Evolutionary conservation across 2,888 invertebrate species (phyloP).

Genomic region (Lysandra bellargus): DNA sequence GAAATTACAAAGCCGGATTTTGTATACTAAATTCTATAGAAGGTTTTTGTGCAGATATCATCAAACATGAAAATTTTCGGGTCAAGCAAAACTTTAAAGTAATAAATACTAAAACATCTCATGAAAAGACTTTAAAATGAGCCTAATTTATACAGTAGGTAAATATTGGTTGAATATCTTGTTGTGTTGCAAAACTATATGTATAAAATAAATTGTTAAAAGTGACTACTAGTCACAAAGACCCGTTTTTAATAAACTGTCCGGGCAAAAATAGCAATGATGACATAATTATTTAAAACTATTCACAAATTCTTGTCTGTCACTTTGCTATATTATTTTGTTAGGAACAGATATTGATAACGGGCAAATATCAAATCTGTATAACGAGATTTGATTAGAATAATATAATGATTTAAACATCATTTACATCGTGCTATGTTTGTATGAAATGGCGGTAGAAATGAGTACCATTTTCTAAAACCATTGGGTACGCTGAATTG

Average conservation of each 20-base stretch:
- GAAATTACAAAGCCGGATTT: neutral
- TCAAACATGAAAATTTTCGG: too few species aligned
- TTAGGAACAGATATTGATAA: neutral
- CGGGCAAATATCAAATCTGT: slow-evolving; percentile 22
- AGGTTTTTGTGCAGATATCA: neutral
- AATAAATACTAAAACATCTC: neutral
- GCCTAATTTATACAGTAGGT: slow-evolving; percentile 25
- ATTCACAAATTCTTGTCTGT: neutral
- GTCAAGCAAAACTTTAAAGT: neutral
- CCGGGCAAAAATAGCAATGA: neutral
- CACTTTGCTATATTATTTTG: slow-evolving; percentile 17
- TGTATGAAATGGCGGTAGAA: neutral
- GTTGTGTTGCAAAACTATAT: neutral
- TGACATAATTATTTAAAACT: neutral
- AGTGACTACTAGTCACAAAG: slow-evolving; percentile 17
- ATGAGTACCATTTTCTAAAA: neutral
- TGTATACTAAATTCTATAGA: neutral
- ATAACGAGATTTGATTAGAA: slow-evolving; percentile 35
- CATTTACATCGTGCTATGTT: neutral
- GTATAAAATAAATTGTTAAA: neutral
- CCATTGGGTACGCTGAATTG: neutral
- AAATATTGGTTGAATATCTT: neutral
- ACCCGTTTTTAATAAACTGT: neutral
- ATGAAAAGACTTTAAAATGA: slow-evolving; percentile 2
- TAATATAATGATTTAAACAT: neutral